phyloP scores from a whole-genome alignment of 2,797 vertebrate genomes.

The Oreortyx pictus region DNA sequence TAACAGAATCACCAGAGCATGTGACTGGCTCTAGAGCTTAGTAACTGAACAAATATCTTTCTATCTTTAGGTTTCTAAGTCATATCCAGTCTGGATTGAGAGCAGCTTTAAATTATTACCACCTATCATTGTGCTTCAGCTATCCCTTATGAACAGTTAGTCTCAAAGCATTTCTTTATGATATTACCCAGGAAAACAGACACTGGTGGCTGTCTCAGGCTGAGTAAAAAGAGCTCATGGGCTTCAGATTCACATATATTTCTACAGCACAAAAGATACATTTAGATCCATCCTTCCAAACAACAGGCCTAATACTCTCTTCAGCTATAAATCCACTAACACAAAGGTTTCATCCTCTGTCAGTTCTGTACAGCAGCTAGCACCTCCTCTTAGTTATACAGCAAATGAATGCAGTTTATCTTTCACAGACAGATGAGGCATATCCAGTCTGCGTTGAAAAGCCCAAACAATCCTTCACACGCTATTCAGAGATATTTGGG shows the following conservation, averaged over 20 bases:
- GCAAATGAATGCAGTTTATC: background rate
- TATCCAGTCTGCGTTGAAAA: background rate
- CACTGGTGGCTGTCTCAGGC: background rate
- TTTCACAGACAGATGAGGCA: background rate
- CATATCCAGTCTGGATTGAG: slow-evolving; percentile 15
- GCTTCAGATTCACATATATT: background rate
- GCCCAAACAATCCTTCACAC: background rate
- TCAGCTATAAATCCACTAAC: background rate
- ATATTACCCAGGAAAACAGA: background rate
- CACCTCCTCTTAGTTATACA: background rate
- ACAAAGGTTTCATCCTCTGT: background rate
- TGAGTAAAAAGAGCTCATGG: background rate
- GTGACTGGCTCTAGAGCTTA: background rate
- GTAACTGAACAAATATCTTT: slow-evolving; percentile 11
- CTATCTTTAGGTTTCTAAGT: slow-evolving; percentile 14
- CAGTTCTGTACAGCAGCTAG: background rate
- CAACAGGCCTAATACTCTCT: background rate
- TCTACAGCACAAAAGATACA: background rate
- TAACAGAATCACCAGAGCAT: background rate
- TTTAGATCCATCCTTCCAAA: background rate
- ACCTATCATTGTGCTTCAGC: background rate
- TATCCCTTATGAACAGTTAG: background rate
- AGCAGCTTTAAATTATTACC: slow-evolving; percentile 13
- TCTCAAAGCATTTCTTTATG: slow-evolving; percentile 13
- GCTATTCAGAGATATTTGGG: background rate